A percentile compares a stretch with the other conserved stretches of the same genome.
Evolutionary conservation across 1,140 invertebrate genomes (phyloP).

Genomic region (Drosophila insularis): DNA sequence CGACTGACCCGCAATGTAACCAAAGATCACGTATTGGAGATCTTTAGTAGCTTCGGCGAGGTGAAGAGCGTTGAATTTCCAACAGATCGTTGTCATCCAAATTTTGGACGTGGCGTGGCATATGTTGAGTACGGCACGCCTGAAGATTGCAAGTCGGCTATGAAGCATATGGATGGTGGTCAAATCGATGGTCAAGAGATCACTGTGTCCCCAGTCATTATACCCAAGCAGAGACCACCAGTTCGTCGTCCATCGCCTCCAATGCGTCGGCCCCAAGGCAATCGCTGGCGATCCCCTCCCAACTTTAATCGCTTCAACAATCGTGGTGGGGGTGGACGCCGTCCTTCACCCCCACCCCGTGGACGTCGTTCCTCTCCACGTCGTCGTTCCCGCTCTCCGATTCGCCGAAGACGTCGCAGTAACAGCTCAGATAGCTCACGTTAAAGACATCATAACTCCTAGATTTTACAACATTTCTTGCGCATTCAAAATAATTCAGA

Average conservation of each 20-base stretch:
- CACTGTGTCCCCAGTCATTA: conserved; percentile 93
- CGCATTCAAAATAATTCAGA: conserved; percentile 11
- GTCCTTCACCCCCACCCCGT: conserved; percentile 61
- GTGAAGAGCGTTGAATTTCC: conserved; percentile 96
- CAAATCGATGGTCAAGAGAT: conserved; percentile 97
- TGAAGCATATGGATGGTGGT: conserved; percentile 99
- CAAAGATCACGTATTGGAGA: conserved; percentile 96
- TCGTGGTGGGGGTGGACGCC: conserved; percentile 58
- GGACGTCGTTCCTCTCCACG: conserved; percentile 72
- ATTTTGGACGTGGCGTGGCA: conserved; percentile 94
- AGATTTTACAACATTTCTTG: conserved; percentile 36
- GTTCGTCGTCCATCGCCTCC: conserved; percentile 86
- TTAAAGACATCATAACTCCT: conserved; percentile 31
- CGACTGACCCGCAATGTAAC: conserved; percentile 95
- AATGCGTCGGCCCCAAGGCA: conserved; percentile 84
- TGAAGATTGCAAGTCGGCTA: conserved; percentile 98
- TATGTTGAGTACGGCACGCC: conserved; percentile 97
- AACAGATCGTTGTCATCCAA: conserved; percentile 92
- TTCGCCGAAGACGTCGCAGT: conserved; percentile 74
- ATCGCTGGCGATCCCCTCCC: conserved; percentile 86
- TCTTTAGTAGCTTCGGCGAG: conserved; percentile 95
- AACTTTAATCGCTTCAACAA: conserved; percentile 78
- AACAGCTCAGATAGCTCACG: conserved; percentile 81
- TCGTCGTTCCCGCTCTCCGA: conserved; percentile 79
- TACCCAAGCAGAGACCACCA: conserved; percentile 88